Conservation (phyloP, 2,113 vertebrate genomes). For the Paracanthobrama guichenoti region DNA sequence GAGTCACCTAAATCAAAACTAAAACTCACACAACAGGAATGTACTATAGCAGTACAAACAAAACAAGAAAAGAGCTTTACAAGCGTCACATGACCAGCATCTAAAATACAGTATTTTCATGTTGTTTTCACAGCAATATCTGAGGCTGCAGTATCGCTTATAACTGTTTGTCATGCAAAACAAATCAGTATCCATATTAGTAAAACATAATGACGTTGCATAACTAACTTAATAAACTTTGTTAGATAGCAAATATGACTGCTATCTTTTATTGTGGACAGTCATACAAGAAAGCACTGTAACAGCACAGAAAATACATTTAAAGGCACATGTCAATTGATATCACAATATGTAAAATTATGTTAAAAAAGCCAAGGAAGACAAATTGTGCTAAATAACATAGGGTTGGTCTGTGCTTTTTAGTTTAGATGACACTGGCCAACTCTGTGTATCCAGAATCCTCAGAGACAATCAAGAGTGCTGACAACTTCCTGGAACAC, state of each 20-base stretch:
- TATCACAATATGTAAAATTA: background rate
- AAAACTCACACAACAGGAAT: background rate
- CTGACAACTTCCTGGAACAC: slow-evolving; percentile 59
- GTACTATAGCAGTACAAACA: background rate
- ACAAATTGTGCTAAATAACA: background rate
- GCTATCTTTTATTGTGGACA: background rate
- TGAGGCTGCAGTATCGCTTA: background rate
- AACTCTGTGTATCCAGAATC: slow-evolving; percentile 35
- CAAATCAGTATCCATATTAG: background rate
- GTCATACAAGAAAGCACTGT: background rate
- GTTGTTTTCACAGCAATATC: slow-evolving; percentile 1
- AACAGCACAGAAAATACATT: background rate
- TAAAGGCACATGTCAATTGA: background rate
- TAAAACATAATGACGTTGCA: background rate
- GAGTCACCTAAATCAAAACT: background rate
- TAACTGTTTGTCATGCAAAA: background rate
- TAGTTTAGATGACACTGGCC: background rate
- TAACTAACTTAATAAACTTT: background rate
- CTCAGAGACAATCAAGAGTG: slow-evolving; percentile 52
- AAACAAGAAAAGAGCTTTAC: background rate
- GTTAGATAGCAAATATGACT: background rate
- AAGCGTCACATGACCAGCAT: background rate
- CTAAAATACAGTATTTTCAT: background rate
- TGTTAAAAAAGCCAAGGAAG: background rate
- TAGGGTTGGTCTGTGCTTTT: background rate